Evolutionary conservation across 2,113 vertebrate genomes (phyloP).

Genomic region (Chrysemys picta): DNA sequence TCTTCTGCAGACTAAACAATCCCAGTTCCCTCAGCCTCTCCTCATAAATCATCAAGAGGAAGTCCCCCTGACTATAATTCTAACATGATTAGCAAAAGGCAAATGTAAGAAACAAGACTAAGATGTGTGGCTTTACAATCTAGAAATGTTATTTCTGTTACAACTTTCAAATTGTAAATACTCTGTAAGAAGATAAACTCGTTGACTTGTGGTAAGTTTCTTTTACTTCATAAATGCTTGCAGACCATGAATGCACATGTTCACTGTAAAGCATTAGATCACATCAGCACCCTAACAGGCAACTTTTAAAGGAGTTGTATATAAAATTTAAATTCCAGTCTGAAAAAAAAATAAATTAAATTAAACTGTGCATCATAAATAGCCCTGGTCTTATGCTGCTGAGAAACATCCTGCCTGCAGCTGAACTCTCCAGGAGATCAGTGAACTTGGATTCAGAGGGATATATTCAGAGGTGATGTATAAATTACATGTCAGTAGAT

Average conservation of each 20-base stretch:
- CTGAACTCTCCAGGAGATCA: neutral
- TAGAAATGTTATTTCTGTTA: accelerated
- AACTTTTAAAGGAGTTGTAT: neutral
- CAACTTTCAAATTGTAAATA: neutral
- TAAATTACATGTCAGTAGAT: neutral
- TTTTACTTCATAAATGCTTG: neutral
- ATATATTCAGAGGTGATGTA: neutral
- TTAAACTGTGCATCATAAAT: neutral
- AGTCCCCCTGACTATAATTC: neutral
- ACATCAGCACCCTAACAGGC: neutral
- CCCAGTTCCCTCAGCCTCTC: too few species aligned
- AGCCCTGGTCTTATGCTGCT: neutral
- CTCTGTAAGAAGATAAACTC: neutral
- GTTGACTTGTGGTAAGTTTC: neutral
- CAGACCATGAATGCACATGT: neutral
- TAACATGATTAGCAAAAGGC: accelerated
- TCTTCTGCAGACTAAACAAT: too few species aligned
- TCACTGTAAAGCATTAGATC: neutral
- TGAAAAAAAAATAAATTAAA: too few species aligned
- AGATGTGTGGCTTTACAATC: neutral
- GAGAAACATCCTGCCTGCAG: neutral
- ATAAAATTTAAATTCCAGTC: neutral
- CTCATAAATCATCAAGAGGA: accelerated
- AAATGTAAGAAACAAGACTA: accelerated
- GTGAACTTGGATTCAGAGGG: neutral